Conservation (phyloP, 1,140 invertebrate species). For the Xylocopa sonorina region DNA sequence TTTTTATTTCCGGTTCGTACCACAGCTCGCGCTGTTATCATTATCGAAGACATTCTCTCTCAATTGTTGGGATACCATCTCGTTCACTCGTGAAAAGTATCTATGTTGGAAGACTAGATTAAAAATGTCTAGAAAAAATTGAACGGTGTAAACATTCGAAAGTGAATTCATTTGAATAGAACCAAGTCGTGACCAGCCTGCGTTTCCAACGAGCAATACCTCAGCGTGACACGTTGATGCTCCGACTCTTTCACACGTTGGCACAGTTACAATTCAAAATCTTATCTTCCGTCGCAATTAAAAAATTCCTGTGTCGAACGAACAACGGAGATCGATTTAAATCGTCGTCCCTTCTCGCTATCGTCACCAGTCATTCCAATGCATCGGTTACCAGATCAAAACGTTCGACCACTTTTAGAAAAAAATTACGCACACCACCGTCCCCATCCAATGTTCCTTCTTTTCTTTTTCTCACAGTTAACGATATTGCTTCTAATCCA, state of each 20-base stretch:
- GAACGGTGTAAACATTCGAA: slow-evolving; percentile 60
- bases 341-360: background rate
- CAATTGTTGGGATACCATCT: slow-evolving; percentile 3
- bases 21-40: slow-evolving; percentile 29
- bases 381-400: background rate
- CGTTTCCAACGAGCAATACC: slow-evolving; percentile 65
- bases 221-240: slow-evolving; percentile 55
- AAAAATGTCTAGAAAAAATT: slow-evolving; percentile 71
- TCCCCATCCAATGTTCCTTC: background rate
- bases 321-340: background rate
- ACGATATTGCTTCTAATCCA: background rate
- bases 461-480: background rate
- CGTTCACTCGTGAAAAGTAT: slow-evolving; percentile 43
- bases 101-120: slow-evolving; percentile 74
- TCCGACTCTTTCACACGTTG: slow-evolving; percentile 40
- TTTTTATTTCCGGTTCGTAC: slow-evolving; percentile 41
- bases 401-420: too few relatives aligned
- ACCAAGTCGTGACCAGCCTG: slow-evolving; percentile 48
- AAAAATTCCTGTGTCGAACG: background rate
- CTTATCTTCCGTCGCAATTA: background rate
- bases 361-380: background rate
- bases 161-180: slow-evolving; percentile 54
- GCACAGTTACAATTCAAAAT: slow-evolving; percentile 25
- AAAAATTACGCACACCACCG: too few relatives aligned
- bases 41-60: slow-evolving; percentile 32